Base-by-base conservation (phyloP, 2,113 vertebrate genomes). In the Barnardius zonarius region DNA sequence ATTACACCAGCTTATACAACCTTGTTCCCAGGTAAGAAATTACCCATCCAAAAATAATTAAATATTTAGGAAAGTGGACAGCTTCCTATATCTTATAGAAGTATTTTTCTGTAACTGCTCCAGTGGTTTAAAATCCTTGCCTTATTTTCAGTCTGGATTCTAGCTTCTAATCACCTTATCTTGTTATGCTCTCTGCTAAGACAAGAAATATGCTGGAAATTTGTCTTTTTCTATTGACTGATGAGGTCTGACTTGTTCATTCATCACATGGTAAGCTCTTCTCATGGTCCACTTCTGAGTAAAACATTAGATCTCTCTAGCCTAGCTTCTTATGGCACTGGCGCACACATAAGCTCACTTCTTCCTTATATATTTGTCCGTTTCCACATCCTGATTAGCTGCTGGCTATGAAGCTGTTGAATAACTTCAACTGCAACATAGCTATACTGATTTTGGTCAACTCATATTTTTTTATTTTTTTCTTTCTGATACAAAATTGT, bases 221-320 rank as follows among this genome's bases (percentile, higher is more conserved):
- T 6, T 64, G 9, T 41, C 6, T 74, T 64, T 52, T 11, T 88
- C 7, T 46, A 1, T 69, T 0, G 0, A 2, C 20, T 59, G 39
- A 35, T 52, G 24, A 2, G 10, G 2, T 75, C 30, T 46, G 10
- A 30, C n/a, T 82, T 66, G 7, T n/a, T 70, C 6, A 37, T 51
- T 30, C 8, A 46, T 64, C 6, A 18, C 5, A 4, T 43, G 28
- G 13, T 48, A 62, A 66, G 4, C 25, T 55, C 9, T 62, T 83
- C 17, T 74, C 6, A 7, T 5, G 11, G 4, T 82, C 19, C 19
- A 6, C 19, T 51, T 62, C 2, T 8, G 35, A 61, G 3, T 17
- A 16, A 64, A 74, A 43, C 16, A 7, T 3, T 51, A 4, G 9
- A n/a, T 51, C 19, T 43, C 57, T 76, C 13, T 27, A 54, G 28